These are phyloP conservation scores for Chaenodraco wilsoni DNA, from an alignment of 2,797 vertebrate genomes.

Conservation along the genomic window DNA sequence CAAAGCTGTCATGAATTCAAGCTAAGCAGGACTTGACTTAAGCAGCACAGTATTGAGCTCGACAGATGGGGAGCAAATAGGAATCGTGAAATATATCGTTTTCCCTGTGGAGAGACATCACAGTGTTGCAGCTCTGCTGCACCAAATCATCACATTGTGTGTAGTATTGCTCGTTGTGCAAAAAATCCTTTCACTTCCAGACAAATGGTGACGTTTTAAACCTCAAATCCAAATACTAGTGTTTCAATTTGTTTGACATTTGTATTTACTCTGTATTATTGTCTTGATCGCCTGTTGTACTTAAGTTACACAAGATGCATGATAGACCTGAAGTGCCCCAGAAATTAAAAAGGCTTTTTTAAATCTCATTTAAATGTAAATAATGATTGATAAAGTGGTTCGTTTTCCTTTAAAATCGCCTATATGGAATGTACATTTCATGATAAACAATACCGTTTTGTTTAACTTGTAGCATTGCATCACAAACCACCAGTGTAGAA, in stretches of 20 bases:
- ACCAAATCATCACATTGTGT: constrained; percentile 6
- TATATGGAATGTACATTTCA: too few species aligned
- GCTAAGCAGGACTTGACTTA: constrained; percentile 29
- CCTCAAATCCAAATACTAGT: not conserved
- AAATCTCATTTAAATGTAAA: too few species aligned
- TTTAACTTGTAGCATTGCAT: too few species aligned
- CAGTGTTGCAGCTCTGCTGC: constrained; percentile 4
- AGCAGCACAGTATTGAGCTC: constrained; percentile 49
- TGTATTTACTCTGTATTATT: not conserved
- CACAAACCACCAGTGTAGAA: too few species aligned
- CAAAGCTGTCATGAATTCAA: constrained; percentile 44
- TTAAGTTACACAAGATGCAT: not conserved
- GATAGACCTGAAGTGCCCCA: too few species aligned
- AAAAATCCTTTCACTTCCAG: constrained; percentile 21
- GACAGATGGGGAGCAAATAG: constrained; percentile 37
- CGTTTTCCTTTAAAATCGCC: not conserved
- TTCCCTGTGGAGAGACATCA: constrained; percentile 30
- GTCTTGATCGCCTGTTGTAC: not conserved
- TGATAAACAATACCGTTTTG: too few species aligned
- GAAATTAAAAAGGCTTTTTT: too few species aligned
- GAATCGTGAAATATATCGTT: constrained; percentile 29
- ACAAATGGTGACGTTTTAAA: not conserved
- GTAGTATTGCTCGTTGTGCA: constrained; percentile 8
- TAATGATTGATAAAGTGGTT: not conserved
- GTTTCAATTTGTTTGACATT: not conserved